These are phyloP conservation scores for Hypena proboscidalis DNA, from an alignment of 2,888 invertebrate species.

Conservation along the genomic window DNA sequence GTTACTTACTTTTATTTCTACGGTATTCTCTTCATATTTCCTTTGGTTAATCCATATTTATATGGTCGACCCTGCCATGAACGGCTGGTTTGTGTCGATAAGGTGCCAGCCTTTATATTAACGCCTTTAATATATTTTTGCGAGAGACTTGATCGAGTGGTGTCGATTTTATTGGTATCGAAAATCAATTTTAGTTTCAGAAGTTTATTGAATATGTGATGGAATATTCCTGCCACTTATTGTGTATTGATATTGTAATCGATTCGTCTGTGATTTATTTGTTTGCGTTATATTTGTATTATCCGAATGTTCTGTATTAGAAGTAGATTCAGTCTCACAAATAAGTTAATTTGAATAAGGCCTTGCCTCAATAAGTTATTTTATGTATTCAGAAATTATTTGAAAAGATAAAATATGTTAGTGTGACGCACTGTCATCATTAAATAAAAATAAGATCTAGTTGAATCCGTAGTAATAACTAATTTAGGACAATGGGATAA, in stretches of 20 bases:
- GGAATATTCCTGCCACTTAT: too few relatives aligned
- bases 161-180: slow-evolving; percentile 31
- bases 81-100: slow-evolving; percentile 49
- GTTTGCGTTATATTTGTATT: too few relatives aligned
- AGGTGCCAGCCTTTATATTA: slow-evolving; percentile 42
- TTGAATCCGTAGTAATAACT: too few relatives aligned
- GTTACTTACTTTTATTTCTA: slow-evolving; percentile 57
- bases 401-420: too few relatives aligned
- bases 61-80: slow-evolving; percentile 67
- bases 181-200: slow-evolving; percentile 4
- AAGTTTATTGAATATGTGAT: slow-evolving; percentile 4
- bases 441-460: too few relatives aligned
- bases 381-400: too few relatives aligned
- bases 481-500: too few relatives aligned
- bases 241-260: not conserved
- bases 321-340: too few relatives aligned
- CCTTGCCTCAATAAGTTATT: too few relatives aligned
- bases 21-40: slow-evolving; percentile 67
- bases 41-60: slow-evolving; percentile 78
- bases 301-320: too few relatives aligned
- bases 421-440: too few relatives aligned
- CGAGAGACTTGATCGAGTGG: slow-evolving; percentile 34
- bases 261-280: not conserved
- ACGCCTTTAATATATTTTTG: slow-evolving; percentile 40
- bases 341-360: too few relatives aligned